Evolutionary conservation across 2,888 invertebrate genomes (phyloP).

Genomic region (Zaprionus bogoriensis): DNA sequence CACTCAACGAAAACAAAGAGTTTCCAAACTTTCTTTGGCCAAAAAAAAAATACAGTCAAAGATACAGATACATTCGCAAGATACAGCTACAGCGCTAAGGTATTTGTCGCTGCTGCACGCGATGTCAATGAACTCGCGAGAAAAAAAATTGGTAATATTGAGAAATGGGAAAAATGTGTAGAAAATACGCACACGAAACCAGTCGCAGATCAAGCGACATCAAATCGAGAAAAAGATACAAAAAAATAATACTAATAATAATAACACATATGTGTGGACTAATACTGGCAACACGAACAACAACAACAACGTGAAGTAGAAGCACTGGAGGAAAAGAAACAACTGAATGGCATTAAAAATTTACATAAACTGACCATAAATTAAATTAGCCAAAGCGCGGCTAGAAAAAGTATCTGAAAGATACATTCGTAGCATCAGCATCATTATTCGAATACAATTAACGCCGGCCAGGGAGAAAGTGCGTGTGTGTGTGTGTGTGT

Average conservation of each 20-base stretch:
- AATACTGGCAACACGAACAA: not conserved
- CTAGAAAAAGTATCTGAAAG: slow-evolving; percentile 41
- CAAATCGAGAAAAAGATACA: slow-evolving; percentile 18
- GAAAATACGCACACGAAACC: slow-evolving; percentile 28
- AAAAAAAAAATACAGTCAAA: slow-evolving; percentile 24
- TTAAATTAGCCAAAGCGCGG: slow-evolving; percentile 61
- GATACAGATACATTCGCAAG: slow-evolving; percentile 23
- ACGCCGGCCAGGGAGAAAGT: slow-evolving; percentile 59
- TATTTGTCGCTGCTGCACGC: slow-evolving; percentile 28
- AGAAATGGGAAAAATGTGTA: slow-evolving; percentile 43
- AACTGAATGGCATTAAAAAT: slow-evolving; percentile 62
- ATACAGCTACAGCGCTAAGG: slow-evolving; percentile 1
- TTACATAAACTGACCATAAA: slow-evolving; percentile 75
- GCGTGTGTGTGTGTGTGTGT: not conserved
- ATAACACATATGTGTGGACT: slow-evolving; percentile 37
- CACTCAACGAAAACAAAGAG: slow-evolving; percentile 25
- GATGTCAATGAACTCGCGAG: slow-evolving; percentile 65
- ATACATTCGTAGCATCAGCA: slow-evolving; percentile 48
- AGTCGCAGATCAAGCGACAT: slow-evolving; percentile 25
- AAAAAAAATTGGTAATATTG: slow-evolving; percentile 59
- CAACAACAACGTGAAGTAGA: too few relatives aligned
- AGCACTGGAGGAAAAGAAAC: slow-evolving; percentile 15
- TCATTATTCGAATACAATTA: slow-evolving; percentile 76
- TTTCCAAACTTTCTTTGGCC: slow-evolving; percentile 62
- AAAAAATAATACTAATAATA: slow-evolving; percentile 28